phyloP scores from a whole-genome alignment of 2,888 invertebrate species.

The Sialis lutaria region DNA sequence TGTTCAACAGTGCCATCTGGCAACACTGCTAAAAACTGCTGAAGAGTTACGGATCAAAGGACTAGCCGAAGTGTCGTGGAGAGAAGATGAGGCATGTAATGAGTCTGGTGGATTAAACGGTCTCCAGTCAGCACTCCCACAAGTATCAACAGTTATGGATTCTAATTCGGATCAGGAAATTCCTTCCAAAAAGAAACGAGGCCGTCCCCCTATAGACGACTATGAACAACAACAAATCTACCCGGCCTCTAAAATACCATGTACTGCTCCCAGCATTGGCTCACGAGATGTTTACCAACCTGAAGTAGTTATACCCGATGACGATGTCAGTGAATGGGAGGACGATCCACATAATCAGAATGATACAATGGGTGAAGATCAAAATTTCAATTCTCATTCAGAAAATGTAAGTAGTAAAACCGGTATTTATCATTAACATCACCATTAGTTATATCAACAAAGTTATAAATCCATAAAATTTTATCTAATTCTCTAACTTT shows the following conservation, averaged over 20 bases:
- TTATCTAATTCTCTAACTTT: too few relatives aligned
- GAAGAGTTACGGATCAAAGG: conserved; percentile 86
- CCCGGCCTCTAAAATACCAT: conserved; percentile 32
- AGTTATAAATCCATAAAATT: too few relatives aligned
- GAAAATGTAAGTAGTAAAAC: conserved; percentile 2
- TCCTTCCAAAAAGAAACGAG: conserved; percentile 41
- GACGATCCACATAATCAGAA: conserved; percentile 2
- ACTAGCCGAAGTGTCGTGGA: conserved; percentile 77
- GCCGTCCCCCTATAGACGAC: conserved; percentile 48
- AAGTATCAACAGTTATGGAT: conserved; percentile 26
- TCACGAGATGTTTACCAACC: conserved; percentile 1
- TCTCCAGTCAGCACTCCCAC: conserved; percentile 21
- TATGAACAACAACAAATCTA: conserved; percentile 30
- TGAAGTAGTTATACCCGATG: conserved; percentile 4
- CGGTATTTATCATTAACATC: conserved; percentile 1
- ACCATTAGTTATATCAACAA: conserved; percentile 12
- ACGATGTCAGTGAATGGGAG: conserved; percentile 4
- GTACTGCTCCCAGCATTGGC: conserved; percentile 25
- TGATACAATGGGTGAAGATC: conserved; percentile 2
- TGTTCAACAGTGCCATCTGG: conserved; percentile 56
- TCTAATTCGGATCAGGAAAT: conserved; percentile 18
- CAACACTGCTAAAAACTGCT: conserved; percentile 76
- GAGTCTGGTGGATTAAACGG: conserved; percentile 10
- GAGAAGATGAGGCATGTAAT: conserved; percentile 32
- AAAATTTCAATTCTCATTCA: conserved; percentile 1